phyloP scores from a whole-genome alignment of 2,113 vertebrate species.

The Eulacestoma nigropectus region DNA sequence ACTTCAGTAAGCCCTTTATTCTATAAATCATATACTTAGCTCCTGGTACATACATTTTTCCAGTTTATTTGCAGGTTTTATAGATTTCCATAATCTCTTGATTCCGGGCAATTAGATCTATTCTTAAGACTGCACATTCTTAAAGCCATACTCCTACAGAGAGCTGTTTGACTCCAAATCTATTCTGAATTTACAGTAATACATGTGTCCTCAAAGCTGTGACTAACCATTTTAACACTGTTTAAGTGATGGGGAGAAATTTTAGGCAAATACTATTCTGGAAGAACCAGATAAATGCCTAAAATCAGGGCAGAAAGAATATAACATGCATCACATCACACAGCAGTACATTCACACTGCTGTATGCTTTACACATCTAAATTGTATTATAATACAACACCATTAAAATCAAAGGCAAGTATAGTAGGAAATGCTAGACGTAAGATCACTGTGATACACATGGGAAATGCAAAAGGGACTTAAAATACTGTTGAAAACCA shows the following conservation, averaged over 20 bases:
- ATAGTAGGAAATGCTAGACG: background rate
- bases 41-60: background rate
- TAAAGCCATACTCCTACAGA: background rate
- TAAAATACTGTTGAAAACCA: background rate
- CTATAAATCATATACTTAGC: background rate
- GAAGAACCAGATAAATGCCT: background rate
- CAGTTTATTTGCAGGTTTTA: background rate
- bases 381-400: background rate
- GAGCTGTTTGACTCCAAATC: background rate
- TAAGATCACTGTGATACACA: background rate
- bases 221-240: background rate
- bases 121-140: background rate
- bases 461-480: background rate
- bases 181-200: background rate
- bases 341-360: background rate
- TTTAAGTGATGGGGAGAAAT: background rate
- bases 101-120: background rate
- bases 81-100: background rate
- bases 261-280: background rate
- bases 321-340: background rate
- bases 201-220: background rate
- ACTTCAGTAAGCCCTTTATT: background rate
- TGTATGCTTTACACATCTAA: background rate
- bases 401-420: background rate
- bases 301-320: background rate